Conservation (phyloP, 2,797 vertebrate species). For the Tauraco hartlaubi region DNA sequence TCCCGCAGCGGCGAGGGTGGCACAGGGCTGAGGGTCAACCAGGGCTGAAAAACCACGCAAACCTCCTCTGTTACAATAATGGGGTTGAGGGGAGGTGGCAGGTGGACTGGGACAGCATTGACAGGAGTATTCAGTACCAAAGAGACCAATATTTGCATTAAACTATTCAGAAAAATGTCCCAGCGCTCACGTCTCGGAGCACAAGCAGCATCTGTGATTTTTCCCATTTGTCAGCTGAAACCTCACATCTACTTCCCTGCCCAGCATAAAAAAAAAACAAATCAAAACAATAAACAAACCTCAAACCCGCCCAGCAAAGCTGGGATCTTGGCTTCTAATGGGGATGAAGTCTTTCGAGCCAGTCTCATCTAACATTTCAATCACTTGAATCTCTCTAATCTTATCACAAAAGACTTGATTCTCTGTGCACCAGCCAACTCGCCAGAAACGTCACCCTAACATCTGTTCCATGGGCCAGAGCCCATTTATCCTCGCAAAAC, state of each 20-base stretch:
- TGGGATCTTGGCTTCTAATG: conserved; percentile 35
- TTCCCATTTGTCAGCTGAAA: not conserved
- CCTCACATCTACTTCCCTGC: not conserved
- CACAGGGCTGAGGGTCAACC: not conserved
- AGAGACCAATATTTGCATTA: not conserved
- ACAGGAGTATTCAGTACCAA: not conserved
- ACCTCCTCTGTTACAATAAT: accelerated
- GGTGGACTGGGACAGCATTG: not conserved
- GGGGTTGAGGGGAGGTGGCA: not conserved
- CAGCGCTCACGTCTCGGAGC: not conserved
- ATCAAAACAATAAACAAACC: not conserved
- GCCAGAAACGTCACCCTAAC: not conserved
- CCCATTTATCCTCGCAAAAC: accelerated
- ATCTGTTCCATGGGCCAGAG: not conserved
- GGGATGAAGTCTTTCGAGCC: conserved; percentile 22
- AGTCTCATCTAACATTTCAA: conserved; percentile 63
- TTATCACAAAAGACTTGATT: conserved; percentile 58
- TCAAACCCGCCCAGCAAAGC: not conserved
- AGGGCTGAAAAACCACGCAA: not conserved
- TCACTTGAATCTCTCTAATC: conserved; percentile 67
- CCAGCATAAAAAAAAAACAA: not conserved
- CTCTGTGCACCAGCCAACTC: not conserved
- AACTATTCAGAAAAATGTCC: not conserved
- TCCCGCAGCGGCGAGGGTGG: not conserved
- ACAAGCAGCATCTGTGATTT: not conserved